Evolutionary conservation across 2,888 invertebrate species (phyloP), one percentile per base, ranked within the genome.

Genomic region (Nematopogon swammerdamellus): DNA sequence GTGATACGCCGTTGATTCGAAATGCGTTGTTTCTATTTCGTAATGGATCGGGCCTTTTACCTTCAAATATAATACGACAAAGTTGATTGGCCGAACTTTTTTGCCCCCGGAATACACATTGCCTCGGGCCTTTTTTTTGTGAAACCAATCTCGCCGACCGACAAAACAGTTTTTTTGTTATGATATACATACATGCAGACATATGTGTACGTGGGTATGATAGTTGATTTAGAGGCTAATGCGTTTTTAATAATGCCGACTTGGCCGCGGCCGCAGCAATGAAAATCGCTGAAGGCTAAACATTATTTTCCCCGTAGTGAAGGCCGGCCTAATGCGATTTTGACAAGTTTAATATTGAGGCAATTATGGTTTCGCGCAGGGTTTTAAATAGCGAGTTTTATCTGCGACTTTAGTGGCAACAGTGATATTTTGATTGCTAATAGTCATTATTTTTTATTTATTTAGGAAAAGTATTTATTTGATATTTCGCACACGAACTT

Each of bases 271-370:
- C 36, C 3, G n/a, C 25, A 61, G 74, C 74, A 73, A 72, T 72
- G 68, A 65, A 63, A 49, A 30, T 44, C 67, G 70, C 70, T 69
- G 63, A 68, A 69, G 72, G 70, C 72, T 61, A 60, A 60, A 63
- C 69, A 71, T 71, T 67, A 67, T 64, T 67, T 47, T 36, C 18
- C 63, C 63, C 60, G 58, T 55, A 57, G 59, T 63, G 64, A 63
- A 68, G 67, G 66, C 63, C 4, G 63, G 65, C 67, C 73, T 77
- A 77, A 79, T 79, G 74, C 68, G 72, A 70, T 76, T 79, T 77
- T 79, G 76, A 77, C 77, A 77, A 76, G 77, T 76, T 72, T 65
- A 65, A 69, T 76, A 79, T 77, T 74, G 70, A 68, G 63, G 73
- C 68, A 63, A 74, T 76, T 74, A 76, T 65, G 68, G 64, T 69